phyloP scores from a whole-genome alignment of 2,113 vertebrate genomes.

The Nycticorax nycticorax region DNA sequence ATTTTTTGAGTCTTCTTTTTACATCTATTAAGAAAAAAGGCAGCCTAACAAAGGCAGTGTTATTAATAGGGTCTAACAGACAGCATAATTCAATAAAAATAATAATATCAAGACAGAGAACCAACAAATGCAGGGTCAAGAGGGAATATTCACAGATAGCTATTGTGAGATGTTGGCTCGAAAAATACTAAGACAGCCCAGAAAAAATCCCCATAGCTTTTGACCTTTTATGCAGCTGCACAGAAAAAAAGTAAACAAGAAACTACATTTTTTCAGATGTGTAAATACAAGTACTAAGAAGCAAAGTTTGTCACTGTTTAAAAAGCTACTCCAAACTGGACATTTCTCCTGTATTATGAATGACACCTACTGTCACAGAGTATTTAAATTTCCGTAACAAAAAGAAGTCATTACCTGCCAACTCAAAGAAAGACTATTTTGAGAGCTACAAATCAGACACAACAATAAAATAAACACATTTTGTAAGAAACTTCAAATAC shows the following conservation, averaged over 20 bases:
- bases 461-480: background rate
- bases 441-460: background rate
- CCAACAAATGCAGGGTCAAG: background rate
- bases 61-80: background rate
- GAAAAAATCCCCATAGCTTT: constrained; percentile 25
- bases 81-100: background rate
- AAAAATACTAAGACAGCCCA: constrained; percentile 13
- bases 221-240: constrained; percentile 59
- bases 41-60: background rate
- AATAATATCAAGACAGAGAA: background rate
- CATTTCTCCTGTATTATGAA: background rate
- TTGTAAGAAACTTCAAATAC: background rate
- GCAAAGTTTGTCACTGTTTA: background rate
- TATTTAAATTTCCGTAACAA: background rate
- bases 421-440: background rate
- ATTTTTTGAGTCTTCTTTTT: background rate
- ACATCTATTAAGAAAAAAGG: background rate
- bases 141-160: constrained; percentile 47
- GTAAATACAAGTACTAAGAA: background rate
- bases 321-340: background rate
- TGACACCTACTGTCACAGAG: background rate
- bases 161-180: constrained; percentile 39
- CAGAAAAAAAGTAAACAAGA: constrained; percentile 58
- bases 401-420: background rate
- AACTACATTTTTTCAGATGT: constrained; percentile 39